A percentile compares a stretch with the other conserved stretches of the same genome.
Conservation (phyloP, 2,888 invertebrate species). For the Chirona hameri region DNA sequence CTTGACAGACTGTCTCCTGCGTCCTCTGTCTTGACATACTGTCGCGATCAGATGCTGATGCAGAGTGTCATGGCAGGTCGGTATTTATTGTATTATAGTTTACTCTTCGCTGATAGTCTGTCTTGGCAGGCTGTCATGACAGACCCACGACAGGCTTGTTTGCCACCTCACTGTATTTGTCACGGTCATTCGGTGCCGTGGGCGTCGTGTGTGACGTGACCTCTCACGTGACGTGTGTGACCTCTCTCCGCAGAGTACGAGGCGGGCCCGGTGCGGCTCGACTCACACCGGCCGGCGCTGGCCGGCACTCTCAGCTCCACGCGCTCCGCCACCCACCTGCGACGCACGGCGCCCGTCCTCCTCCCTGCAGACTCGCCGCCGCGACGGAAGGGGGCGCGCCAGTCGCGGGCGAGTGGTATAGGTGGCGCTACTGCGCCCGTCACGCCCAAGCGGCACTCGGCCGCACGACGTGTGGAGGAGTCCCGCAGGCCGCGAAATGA, state of each 20-base stretch:
- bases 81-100: too few relatives aligned
- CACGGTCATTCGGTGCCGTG: too few relatives aligned
- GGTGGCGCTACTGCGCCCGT: neutral
- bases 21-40: too few relatives aligned
- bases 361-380: neutral
- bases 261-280: conserved; percentile 1
- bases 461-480: neutral
- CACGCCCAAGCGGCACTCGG: neutral
- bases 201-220: too few relatives aligned
- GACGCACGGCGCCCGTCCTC: neutral
- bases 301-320: neutral
- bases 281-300: neutral
- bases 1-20: too few relatives aligned
- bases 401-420: neutral
- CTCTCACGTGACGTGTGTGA: too few relatives aligned
- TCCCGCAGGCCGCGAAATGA: neutral
- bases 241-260: neutral
- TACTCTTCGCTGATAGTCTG: too few relatives aligned
- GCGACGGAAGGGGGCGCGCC: conserved; percentile 12
- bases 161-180: too few relatives aligned
- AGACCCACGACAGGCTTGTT: too few relatives aligned
- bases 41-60: too few relatives aligned
- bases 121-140: too few relatives aligned
- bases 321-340: neutral
- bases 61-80: too few relatives aligned